A percentile compares a stretch with the other conserved stretches of the same genome.
phyloP scores from a whole-genome alignment of 2,113 vertebrate genomes.

The Indicator indicator region DNA sequence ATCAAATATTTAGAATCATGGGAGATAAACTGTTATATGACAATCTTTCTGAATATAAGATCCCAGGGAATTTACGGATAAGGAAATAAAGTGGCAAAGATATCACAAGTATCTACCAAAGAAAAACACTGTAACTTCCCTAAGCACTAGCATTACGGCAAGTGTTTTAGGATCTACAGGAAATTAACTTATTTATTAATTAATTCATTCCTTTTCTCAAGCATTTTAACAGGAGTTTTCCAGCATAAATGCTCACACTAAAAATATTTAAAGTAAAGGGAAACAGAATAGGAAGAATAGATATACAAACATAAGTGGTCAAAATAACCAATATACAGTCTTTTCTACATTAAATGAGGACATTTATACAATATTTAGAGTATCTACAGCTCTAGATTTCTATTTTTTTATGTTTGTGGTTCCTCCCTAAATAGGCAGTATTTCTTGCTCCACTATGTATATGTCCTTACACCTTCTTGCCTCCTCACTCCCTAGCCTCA shows the following conservation, averaged over 20 bases:
- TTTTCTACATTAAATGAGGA: not conserved
- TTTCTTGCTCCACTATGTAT: not conserved
- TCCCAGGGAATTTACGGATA: not conserved
- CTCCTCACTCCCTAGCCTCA: not conserved
- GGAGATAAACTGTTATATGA: not conserved
- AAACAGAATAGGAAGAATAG: conserved; percentile 22
- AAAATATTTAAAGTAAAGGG: not conserved
- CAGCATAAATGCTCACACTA: not conserved
- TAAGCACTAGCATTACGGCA: not conserved
- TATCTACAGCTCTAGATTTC: not conserved
- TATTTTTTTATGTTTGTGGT: not conserved
- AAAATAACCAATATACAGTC: not conserved
- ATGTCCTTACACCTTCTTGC: not conserved
- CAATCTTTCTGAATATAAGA: not conserved
- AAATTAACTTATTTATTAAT: not conserved
- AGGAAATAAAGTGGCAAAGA: not conserved
- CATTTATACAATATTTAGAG: not conserved
- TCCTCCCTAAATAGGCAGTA: not conserved
- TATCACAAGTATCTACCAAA: not conserved
- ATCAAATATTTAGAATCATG: conserved; percentile 27
- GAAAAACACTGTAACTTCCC: conserved; percentile 28
- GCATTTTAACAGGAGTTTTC: conserved; percentile 32
- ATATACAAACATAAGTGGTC: conserved; percentile 11
- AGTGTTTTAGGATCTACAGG: not conserved
- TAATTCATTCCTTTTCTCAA: not conserved